Base-by-base conservation (phyloP, 2,113 vertebrate genomes). In the Tupaia tana region DNA sequence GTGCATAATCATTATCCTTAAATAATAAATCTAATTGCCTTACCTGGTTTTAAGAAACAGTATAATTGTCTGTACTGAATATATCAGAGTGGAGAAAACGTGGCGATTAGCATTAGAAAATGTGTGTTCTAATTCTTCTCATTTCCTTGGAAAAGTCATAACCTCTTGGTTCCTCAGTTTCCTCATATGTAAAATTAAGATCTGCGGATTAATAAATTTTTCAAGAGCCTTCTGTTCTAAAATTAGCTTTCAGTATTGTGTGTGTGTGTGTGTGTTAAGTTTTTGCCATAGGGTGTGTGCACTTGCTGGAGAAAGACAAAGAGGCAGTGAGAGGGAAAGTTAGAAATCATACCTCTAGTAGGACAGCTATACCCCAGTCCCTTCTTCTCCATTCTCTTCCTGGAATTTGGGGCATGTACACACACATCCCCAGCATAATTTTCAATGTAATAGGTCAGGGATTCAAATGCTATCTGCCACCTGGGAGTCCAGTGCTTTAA, bases 111-210 rank as follows among this genome's bases (percentile, higher is more conserved):
- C 56, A 61, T 84, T 67, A 83, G 16, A 63, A 91, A 87, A 84
- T 61, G 14, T 87, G 19, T 86, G 11, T 82, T 61, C 18, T n/a
- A 70, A 3, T 66, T 81, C 54, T 86, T 78, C 56, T 7, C n/a
- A 64, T 34, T 95, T 92, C 52, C 22, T 95, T 90, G 31, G n/a
- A 87, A 86, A 91, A 82, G 9, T 86, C 31, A n/a, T 27, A 81
- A 73, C 19, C 9, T 95, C 61, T 84, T 74, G 59, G 19, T 61
- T 64, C 25, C 8, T 86, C 22, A 52, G 9, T 85, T 94, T 91
- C 24, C 6, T 83, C 24, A 59, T 31, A 71, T 77, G 3, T 91
- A 89, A 89, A 89, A 94, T 71, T 82, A 86, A 54, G 9, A 89
- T 22, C 4, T 64, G 27, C 10, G 54, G 11, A 70, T 86, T 89